Base-by-base conservation (phyloP, 2,888 invertebrate genomes). In the Agrochola circellaris region DNA sequence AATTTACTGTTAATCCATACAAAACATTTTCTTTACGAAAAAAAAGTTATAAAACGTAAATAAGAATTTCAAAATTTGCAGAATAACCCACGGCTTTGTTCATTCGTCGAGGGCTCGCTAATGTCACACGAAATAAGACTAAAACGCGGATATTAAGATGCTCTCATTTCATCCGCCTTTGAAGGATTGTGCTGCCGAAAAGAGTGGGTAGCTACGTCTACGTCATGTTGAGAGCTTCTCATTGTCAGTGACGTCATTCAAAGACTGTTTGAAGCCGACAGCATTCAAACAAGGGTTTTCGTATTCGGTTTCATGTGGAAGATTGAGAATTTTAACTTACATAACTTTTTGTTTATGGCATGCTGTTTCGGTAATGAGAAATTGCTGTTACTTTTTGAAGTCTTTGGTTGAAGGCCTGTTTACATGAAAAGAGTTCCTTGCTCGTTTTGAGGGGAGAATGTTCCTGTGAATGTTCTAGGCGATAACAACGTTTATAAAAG, bases 111-210 rank as follows among this genome's bases (percentile, higher is more conserved):
- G 91, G 88, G 90, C 90, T 92, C 91, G 92, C 92, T 95, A 95
- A 95, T 95, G 95, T 95, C 94, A 94, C 93, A 91, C 93, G 91
- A 95, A 96, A 96, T 95, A 95, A 96, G 95, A 95, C 93, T 95
- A 95, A 95, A 96, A 95, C 94, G 93, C 92, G 93, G 91, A 94
- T 95, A 95, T 95, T 95, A 96, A 95, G 96, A 95, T 93, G 94
- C 95, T 83, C 84, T 86, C 84, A 83, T 84, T 84, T 83, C 95
- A 95, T 95, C 87, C 85, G 92, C 93, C 94, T 96, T 95, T 95
- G 95, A 95, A 93, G 94, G 91, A 93, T 93, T 91, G 90, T 90
- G 83, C 88, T 89, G 92, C 94, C 94, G 89, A 95, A 95, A 95
- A 94, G 95, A 94, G 94, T 93, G 89, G 90, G 87, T 93, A 92